Conservation (phyloP, 2,888 invertebrate genomes). For the Dynastes hyllus region DNA sequence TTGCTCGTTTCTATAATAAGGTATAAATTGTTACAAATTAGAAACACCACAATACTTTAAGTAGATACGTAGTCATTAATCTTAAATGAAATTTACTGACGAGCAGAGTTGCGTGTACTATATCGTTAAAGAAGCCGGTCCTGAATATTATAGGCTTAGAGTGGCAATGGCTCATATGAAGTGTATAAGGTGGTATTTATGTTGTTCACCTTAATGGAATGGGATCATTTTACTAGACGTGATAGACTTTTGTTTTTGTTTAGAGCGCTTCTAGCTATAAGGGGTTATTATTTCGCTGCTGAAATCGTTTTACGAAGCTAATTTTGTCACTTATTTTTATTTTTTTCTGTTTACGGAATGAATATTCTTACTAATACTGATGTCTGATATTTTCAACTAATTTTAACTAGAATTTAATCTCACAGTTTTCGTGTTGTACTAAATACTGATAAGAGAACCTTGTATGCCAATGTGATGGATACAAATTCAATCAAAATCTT, state of each 20-base stretch:
- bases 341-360: background rate
- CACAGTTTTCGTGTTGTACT: no score
- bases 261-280: background rate
- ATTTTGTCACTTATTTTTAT: background rate
- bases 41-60: no score
- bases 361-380: background rate
- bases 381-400: background rate
- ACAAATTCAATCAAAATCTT: no score
- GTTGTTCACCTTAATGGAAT: slow-evolving; percentile 15
- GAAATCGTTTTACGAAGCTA: background rate
- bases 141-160: slow-evolving; percentile 9
- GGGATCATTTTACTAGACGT: slow-evolving; percentile 5
- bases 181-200: slow-evolving; percentile 9
- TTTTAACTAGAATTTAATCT: no score
- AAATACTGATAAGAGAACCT: no score
- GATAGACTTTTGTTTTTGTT: background rate
- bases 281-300: background rate
- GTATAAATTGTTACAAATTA: no score
- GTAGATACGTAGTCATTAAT: no score
- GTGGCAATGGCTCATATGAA: background rate
- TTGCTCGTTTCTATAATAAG: no score
- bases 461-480: no score
- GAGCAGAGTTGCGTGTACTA: background rate
- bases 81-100: background rate
- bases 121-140: no score